A percentile compares a stretch with the other conserved stretches of the same genome.
phyloP scores from a whole-genome alignment of 2,797 vertebrate genomes.

The Poecilia gillii region DNA sequence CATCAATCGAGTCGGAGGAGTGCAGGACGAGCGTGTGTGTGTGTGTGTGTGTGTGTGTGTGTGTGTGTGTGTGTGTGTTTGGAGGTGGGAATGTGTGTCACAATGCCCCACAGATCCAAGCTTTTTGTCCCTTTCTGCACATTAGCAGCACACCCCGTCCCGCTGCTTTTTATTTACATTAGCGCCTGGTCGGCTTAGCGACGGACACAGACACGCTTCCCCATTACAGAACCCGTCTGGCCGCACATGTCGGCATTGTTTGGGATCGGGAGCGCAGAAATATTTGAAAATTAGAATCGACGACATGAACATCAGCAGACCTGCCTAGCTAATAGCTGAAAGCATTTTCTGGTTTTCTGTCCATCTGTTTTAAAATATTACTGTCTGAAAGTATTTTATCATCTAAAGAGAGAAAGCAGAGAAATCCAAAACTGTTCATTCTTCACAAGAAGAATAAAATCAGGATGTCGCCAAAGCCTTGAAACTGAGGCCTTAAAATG shows the following conservation, averaged over 20 bases:
- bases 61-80: slow-evolving; percentile 39
- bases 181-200: slow-evolving; percentile 66
- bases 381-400: not conserved
- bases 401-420: slow-evolving; percentile 13
- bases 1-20: slow-evolving; percentile 68
- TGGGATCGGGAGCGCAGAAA: slow-evolving; percentile 66
- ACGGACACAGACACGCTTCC: slow-evolving; percentile 50
- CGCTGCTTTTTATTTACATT: slow-evolving; percentile 74
- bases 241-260: slow-evolving; percentile 69
- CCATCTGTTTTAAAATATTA: not conserved
- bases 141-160: slow-evolving; percentile 62
- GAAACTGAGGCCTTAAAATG: too few relatives aligned
- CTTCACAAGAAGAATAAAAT: not conserved
- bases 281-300: slow-evolving; percentile 52
- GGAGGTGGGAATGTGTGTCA: slow-evolving; percentile 70
- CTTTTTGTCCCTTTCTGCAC: slow-evolving; percentile 78
- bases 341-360: slow-evolving; percentile 27
- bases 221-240: slow-evolving; percentile 61
- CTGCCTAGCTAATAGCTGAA: slow-evolving; percentile 46
- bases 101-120: slow-evolving; percentile 53
- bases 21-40: slow-evolving; percentile 50
- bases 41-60: slow-evolving; percentile 63
- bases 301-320: slow-evolving; percentile 46
- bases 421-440: slow-evolving; percentile 4
- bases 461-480: not conserved